Conservation (phyloP, 2,888 invertebrate genomes). For the Lasiommata megera region DNA sequence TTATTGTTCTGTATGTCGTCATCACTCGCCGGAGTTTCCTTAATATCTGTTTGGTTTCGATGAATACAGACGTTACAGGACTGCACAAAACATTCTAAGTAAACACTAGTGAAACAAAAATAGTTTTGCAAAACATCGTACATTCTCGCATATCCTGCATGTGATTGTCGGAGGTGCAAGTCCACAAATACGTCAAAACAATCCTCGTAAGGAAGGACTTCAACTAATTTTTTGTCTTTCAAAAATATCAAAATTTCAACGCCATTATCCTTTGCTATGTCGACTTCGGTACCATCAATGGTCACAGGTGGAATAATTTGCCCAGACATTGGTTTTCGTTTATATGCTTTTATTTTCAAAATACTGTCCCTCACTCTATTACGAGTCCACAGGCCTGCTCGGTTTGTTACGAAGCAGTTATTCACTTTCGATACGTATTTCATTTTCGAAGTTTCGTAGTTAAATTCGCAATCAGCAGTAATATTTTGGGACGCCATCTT, state of each 20-base stretch:
- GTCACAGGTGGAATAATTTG: background rate
- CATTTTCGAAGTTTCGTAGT: slow-evolving; percentile 1
- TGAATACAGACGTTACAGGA: slow-evolving; percentile 8
- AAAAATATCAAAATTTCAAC: slow-evolving; percentile 6
- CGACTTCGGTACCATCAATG: background rate
- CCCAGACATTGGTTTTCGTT: background rate
- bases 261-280: slow-evolving; percentile 7
- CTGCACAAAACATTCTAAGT: slow-evolving; percentile 10
- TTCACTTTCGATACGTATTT: background rate
- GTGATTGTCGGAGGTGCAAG: slow-evolving; percentile 7
- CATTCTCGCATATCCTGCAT: slow-evolving; percentile 10
- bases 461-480: background rate
- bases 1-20: background rate
- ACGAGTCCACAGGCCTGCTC: background rate
- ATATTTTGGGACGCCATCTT: background rate
- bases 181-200: slow-evolving; percentile 24
- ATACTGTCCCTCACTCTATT: background rate
- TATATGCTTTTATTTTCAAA: background rate
- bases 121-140: background rate
- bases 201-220: slow-evolving; percentile 21
- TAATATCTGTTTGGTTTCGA: background rate
- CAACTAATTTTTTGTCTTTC: background rate
- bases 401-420: background rate
- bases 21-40: background rate
- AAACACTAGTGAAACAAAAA: background rate